Evolutionary conservation across 2,888 invertebrate genomes (phyloP), one percentile per base, ranked within the genome.

Genomic region (Dioctria rufipes): DNA sequence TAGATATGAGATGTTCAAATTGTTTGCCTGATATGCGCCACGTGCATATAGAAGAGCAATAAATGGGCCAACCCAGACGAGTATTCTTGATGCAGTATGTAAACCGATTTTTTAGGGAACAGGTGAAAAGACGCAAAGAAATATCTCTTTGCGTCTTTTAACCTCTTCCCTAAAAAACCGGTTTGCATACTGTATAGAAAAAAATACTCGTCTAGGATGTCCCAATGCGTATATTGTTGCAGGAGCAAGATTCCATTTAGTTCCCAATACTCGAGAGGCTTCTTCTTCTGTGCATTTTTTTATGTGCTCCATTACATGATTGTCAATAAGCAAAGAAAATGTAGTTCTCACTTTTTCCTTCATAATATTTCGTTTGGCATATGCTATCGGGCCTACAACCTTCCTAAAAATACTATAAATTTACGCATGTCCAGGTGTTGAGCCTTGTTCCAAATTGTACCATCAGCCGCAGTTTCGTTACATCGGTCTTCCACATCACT

Each of bases 221-320:
- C n/a, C n/a, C n/a, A n/a, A n/a, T n/a, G 83, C 82, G 80, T 82
- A 3, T 66, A 83, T 78, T 54, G 82, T 83, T 75, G 77, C 81
- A 78, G 69, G 65, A 40, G 58, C 54, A 60, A 82, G 40, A 73
- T 43, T 81, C 78, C 83, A 83, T 78, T 83, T 77, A 60, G 13
- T 73, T 66, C 80, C 83, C 78, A 83, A 81, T 42, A 82, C 77
- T 80, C 83, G 49, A 73, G 63, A 80, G 65, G 82, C 81, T 61
- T 83, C 84, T 81, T 61, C 11, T 78, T 84, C 81, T 40, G 84
- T 84, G 79, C 83, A 84, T 39, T 66, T 83, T 83, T 81, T 82
- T 61, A 84, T 83, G 73, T 80, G 80, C 46, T 82, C 79, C 65
- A 84, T 82, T 46, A 84, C 82, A 73, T 4, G 63, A 46, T 82